Evolutionary conservation across 2,113 vertebrate genomes (phyloP), one percentile per base, ranked within the genome.

Genomic region (Capra hircus): DNA sequence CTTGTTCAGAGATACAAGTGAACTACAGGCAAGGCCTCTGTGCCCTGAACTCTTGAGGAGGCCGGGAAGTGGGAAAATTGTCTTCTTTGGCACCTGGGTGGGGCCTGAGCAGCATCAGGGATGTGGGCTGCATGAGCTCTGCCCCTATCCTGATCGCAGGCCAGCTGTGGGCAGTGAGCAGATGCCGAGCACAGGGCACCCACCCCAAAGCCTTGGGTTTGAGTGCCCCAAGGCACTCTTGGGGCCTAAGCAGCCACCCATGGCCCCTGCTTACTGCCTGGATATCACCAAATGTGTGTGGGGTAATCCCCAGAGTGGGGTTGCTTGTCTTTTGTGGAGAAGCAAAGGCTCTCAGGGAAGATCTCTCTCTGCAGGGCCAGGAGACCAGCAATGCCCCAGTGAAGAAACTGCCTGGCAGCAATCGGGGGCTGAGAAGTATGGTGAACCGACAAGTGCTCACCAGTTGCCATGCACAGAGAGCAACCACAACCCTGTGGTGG

Each of bases 401-500:
- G 0, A 64, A 11, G 48, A 33, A 0, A 0, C 23, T 6, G 87
- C 52, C 64, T 1, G 7, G 45, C 55, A 88, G 81, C 62, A 50
- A 30, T 88, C 3, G 0, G 7, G 53, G 59, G 17, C 52, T 16
- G 25, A 80, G 27, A 59, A 16, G 50, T 10, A 33, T 7, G 28
- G 40, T 6, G 14, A n/a, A 23, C 6, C 0, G 1, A 25, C 21
- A 0, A 1, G 50, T 9, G 82, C 21, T 59, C 33, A 7, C 45
- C 45, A 50, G 57, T 17, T 7, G 9, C 81, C 40, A 5, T 7
- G 11, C 95, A n/a, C 1, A 82, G 90, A 59, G 9, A 53, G 27
- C 0, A 3, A 17, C 14, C 16, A 36, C 30, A 43, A 6, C 6
- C 33, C 67, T 16, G 25, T 5, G 27, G 59, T 43, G 27, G 50